A percentile compares a stretch with the other conserved stretches of the same genome.
phyloP scores from a whole-genome alignment of 2,888 invertebrate genomes.

The Heteromyza rotundicornis region DNA sequence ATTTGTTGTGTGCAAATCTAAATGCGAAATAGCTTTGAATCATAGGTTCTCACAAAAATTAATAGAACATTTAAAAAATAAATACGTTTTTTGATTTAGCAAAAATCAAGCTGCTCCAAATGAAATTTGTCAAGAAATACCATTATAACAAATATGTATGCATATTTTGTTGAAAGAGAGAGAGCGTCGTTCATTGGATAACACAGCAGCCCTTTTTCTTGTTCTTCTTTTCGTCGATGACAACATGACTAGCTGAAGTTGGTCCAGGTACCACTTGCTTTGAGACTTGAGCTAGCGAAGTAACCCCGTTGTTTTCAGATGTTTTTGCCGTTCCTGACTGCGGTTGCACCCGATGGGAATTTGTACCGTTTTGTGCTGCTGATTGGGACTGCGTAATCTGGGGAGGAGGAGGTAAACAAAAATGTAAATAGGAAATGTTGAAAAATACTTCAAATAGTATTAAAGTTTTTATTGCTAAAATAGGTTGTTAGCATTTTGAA shows the following conservation, averaged over 20 bases:
- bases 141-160: conserved; percentile 15
- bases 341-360: conserved; percentile 55
- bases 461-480: too few relatives aligned
- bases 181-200: conserved; percentile 72
- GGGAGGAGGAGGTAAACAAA: too few relatives aligned
- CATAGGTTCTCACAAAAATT: conserved; percentile 8
- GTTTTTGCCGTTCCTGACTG: conserved; percentile 37
- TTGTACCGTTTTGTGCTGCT: conserved; percentile 63
- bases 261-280: conserved; percentile 75
- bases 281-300: conserved; percentile 62
- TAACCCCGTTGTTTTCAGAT: conserved; percentile 49
- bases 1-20: conserved; percentile 44
- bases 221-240: conserved; percentile 84
- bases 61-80: conserved; percentile 14
- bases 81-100: conserved; percentile 14
- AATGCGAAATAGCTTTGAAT: conserved; percentile 23
- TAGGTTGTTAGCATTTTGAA: too few relatives aligned
- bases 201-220: conserved; percentile 95
- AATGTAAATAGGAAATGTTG: too few relatives aligned
- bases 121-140: conserved; percentile 15
- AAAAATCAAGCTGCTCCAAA: conserved; percentile 12
- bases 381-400: conserved; percentile 61
- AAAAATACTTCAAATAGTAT: too few relatives aligned
- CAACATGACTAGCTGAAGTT: conserved; percentile 87
- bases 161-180: not conserved